Evolutionary conservation across 2,888 invertebrate genomes (phyloP).

Genomic region (Drosophila maculinotata): DNA sequence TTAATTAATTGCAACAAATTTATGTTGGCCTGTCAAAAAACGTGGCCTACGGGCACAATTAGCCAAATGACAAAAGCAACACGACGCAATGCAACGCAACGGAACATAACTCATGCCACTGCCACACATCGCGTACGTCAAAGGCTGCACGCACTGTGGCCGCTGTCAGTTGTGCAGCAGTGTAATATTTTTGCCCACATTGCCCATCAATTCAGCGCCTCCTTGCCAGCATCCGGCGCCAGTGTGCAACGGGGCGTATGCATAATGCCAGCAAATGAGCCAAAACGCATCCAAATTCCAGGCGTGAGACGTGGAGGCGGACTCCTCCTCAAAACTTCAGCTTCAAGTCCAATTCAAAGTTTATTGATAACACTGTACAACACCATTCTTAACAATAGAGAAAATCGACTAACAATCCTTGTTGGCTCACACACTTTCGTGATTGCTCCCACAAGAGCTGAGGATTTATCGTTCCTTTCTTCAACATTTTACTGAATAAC

Average conservation of each 20-base stretch:
- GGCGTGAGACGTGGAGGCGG: constrained; percentile 3
- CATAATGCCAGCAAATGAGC: constrained; percentile 47
- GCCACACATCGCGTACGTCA: constrained; percentile 44
- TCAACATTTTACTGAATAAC: too few relatives aligned
- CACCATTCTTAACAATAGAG: too few relatives aligned
- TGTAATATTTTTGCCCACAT: constrained; percentile 27
- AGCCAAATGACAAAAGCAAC: constrained; percentile 75
- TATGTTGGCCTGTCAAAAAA: constrained; percentile 63
- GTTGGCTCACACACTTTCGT: too few relatives aligned
- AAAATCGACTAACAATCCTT: too few relatives aligned
- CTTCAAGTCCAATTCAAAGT: constrained; percentile 25
- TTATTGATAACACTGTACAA: constrained; percentile 33
- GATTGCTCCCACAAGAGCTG: too few relatives aligned
- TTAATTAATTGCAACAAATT: constrained; percentile 77
- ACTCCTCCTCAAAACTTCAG: constrained; percentile 1
- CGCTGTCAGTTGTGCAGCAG: constrained; percentile 32
- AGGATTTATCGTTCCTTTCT: too few relatives aligned
- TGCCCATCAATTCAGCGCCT: constrained; percentile 42
- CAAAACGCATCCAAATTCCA: constrained; percentile 22
- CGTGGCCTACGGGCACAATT: constrained; percentile 74
- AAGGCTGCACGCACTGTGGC: constrained; percentile 21
- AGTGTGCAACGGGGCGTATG: constrained; percentile 1
- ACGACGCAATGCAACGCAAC: constrained; percentile 51
- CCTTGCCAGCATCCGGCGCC: constrained; percentile 43
- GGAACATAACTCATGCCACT: constrained; percentile 63